Evolutionary conservation across 2,113 vertebrate species (phyloP), one percentile per base, ranked within the genome.

Genomic region (Ginglymostoma cirratum): DNA sequence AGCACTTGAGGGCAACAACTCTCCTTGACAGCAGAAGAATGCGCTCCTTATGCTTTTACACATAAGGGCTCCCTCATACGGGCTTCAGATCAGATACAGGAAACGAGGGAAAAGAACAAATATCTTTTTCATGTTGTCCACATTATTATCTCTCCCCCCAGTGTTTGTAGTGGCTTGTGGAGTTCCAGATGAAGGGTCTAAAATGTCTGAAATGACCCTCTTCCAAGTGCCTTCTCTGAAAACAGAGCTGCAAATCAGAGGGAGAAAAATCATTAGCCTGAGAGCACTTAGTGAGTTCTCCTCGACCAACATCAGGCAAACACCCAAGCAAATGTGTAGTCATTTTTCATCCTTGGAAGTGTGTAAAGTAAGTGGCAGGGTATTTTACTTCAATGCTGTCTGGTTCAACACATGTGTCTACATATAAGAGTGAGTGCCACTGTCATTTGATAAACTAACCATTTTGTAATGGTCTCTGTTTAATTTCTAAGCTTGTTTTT

Each of bases 1-100:
- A 42, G 34, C 89, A 67, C 89, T 92, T 66, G n/a, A 92, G 89
- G 89, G 66, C 89, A 93, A 93, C 34, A n/a, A 38, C 17, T 38
- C 89, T 93, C 89, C 34, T 93, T 93, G 61, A 93, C 21, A 61
- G 61, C 61, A 34, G 15, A 93, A 38, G 85, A 87, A 87, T 42
- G 48, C 23, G 21, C 8, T 10, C 48, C 27, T 87, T 93, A 42
- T 93, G n/a, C 34, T 61, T 93, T n/a, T 3, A 8, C 19, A 66
- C n/a, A 92, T 61, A 66, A 92, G 89, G 89, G 87, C 87, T 65
- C 55, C 55, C 65, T 90, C 30, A n/a, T n/a, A 34, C 87, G 30
- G 19, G 87, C 24, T 90, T 65, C 61, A n/a, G 61, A 93, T 93
- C 61, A 67, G 61, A 66, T 61, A 66, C 30, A 0, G 89, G 89